Evolutionary conservation across 1,140 invertebrate species (phyloP).

Genomic region (Cotesia vestalis): DNA sequence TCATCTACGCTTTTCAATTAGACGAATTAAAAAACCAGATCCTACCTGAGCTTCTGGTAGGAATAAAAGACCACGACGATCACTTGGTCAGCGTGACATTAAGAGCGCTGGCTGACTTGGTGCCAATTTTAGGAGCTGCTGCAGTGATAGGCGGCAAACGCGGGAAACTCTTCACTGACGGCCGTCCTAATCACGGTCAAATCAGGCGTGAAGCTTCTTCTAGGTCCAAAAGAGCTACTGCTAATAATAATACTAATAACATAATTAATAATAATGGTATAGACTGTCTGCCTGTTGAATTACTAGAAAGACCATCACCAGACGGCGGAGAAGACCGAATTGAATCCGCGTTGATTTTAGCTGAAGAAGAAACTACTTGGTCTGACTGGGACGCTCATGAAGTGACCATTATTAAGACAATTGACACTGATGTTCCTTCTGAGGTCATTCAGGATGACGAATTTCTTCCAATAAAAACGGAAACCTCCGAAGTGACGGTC

Average conservation of each 20-base stretch:
- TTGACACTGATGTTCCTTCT: not conserved
- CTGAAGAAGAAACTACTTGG: constrained; percentile 70
- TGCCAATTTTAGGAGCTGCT: constrained; percentile 82
- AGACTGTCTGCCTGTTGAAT: constrained; percentile 38
- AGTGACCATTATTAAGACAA: constrained; percentile 25
- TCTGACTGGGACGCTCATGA: constrained; percentile 79
- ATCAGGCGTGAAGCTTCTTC: constrained; percentile 35
- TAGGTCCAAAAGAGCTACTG: constrained; percentile 16
- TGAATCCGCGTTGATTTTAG: constrained; percentile 63
- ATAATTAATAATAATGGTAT: not conserved
- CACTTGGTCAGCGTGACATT: constrained; percentile 81
- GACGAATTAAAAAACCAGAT: constrained; percentile 76
- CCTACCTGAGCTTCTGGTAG: constrained; percentile 81
- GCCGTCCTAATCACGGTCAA: constrained; percentile 70
- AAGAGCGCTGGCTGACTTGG: constrained; percentile 79
- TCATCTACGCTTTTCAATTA: constrained; percentile 74
- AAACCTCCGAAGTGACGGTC: not conserved
- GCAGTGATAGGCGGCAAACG: constrained; percentile 83
- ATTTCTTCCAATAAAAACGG: not conserved
- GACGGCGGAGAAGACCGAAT: constrained; percentile 81
- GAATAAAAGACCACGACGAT: constrained; percentile 85
- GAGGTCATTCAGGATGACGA: not conserved
- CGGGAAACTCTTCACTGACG: constrained; percentile 82
- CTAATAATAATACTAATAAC: not conserved
- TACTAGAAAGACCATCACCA: constrained; percentile 79